phyloP scores from a whole-genome alignment of 2,888 invertebrate genomes.

The Lamproptera curius region DNA sequence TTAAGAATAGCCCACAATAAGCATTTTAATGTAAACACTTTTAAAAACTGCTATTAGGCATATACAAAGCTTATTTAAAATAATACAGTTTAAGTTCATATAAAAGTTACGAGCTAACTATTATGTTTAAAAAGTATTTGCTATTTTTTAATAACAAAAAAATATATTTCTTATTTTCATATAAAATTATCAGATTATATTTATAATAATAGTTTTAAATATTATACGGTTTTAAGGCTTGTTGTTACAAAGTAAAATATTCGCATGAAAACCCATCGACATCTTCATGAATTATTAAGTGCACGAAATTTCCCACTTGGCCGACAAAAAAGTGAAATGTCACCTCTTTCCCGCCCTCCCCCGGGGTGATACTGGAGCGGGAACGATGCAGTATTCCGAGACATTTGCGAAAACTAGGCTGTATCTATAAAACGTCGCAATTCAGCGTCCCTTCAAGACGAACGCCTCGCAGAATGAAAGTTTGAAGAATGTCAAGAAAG shows the following conservation, averaged over 20 bases:
- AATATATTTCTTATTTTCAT: not conserved
- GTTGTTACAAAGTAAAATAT: constrained; percentile 13
- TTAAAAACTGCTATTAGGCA: no score
- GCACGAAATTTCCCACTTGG: constrained; percentile 44
- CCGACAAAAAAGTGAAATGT: constrained; percentile 47
- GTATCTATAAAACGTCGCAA: constrained; percentile 30
- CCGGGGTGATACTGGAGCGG: constrained; percentile 31
- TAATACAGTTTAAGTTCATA: not conserved
- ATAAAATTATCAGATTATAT: not conserved
- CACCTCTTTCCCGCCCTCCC: constrained; percentile 40
- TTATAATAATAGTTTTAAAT: constrained; percentile 3
- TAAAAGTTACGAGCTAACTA: not conserved
- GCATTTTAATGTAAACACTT: no score
- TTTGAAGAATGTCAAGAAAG: constrained; percentile 14
- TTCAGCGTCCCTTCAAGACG: constrained; percentile 12
- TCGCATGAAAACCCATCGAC: constrained; percentile 30
- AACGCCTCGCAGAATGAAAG: constrained; percentile 5
- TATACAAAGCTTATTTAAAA: not conserved
- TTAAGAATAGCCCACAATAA: no score
- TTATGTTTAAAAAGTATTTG: not conserved
- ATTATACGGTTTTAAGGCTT: constrained; percentile 13
- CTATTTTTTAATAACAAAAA: not conserved
- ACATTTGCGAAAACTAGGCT: constrained; percentile 39
- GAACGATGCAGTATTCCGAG: constrained; percentile 27
- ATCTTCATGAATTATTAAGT: constrained; percentile 58